These are phyloP conservation scores for Clarias magur DNA, from an alignment of 2,113 vertebrate genomes.

Conservation along the genomic window DNA sequence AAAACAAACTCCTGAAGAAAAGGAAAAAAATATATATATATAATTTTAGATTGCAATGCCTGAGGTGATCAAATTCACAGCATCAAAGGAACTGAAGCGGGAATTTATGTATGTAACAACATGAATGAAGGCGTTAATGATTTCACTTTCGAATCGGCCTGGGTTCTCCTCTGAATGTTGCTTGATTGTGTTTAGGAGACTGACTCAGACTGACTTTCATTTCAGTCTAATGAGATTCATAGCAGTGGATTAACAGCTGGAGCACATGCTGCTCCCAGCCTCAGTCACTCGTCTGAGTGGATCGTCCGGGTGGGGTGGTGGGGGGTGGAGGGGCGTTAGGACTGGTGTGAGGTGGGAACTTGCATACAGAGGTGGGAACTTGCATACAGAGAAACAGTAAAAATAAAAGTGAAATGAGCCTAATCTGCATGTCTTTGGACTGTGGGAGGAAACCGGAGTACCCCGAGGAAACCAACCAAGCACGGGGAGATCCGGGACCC, in stretches of 20 bases:
- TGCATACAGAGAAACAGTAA: too few relatives aligned
- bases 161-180: conserved; percentile 28
- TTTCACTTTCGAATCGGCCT: conserved; percentile 28
- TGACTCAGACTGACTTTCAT: not conserved
- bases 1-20: conserved; percentile 45
- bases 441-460: too few relatives aligned
- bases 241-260: not conserved
- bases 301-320: not conserved
- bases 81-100: conserved; percentile 37
- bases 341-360: not conserved
- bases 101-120: conserved; percentile 8
- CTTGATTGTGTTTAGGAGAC: conserved; percentile 35
- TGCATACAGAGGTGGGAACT: too few relatives aligned
- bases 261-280: not conserved
- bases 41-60: conserved; percentile 39
- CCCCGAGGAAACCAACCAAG: too few relatives aligned
- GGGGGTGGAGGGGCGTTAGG: not conserved
- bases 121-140: conserved; percentile 27
- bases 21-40: conserved; percentile 1
- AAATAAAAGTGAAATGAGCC: too few relatives aligned
- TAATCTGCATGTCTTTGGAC: too few relatives aligned
- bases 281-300: not conserved
- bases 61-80: conserved; percentile 38
- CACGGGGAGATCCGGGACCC: too few relatives aligned
- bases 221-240: not conserved